Base-by-base conservation (phyloP, 2,113 vertebrate genomes). In the Tragelaphus imberbis region DNA sequence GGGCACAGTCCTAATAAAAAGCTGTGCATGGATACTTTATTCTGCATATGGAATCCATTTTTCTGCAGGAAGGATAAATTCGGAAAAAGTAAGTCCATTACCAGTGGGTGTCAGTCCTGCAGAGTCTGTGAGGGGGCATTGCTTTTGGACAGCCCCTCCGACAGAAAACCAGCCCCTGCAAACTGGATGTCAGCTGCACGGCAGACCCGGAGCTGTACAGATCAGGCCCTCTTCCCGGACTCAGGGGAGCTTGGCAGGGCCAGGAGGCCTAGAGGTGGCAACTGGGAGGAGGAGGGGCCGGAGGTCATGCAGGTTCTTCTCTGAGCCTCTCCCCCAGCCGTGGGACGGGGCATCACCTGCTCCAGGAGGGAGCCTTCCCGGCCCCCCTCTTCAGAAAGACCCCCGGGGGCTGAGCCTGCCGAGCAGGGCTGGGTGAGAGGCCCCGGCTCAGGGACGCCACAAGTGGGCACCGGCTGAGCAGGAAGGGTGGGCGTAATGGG, bases 11-110 rank as follows among this genome's bases (percentile, higher is more conserved):
- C 79, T 51, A 59, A 94, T 84, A 89, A 90, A 85, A 97, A 95
- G 49, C 65, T 36, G 36, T 6, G 2, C 68, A 85, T 95, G n/a
- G 85, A 80, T 80, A 90, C 90, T 97, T 89, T 44, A 92, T 85
- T 68, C 90, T 53, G 11, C 28, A 17, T 15, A 14, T 30, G 33
- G 77, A 89, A 51, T 84, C 71, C 56, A 80, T 49, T 61, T 80
- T 61, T 33, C 91, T 61, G 30, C 51, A 59, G 71, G 94, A 85
- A 86, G 80, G 79, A 92, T 47, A 51, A 58, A 33, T 68, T 36
- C 6, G 27, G 33, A 80, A 58, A 92, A 84, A 77, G 55, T 87
- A 84, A 84, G n/a, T 44, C 49, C 40, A 6, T 61, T 58, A 14
- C 55, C 2, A 1, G 36, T 59, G 40, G 10, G 36, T 8, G 81